Evolutionary conservation across 2,797 vertebrate genomes (phyloP), one percentile per base, ranked within the genome.

Genomic region (Harpagifer antarcticus): DNA sequence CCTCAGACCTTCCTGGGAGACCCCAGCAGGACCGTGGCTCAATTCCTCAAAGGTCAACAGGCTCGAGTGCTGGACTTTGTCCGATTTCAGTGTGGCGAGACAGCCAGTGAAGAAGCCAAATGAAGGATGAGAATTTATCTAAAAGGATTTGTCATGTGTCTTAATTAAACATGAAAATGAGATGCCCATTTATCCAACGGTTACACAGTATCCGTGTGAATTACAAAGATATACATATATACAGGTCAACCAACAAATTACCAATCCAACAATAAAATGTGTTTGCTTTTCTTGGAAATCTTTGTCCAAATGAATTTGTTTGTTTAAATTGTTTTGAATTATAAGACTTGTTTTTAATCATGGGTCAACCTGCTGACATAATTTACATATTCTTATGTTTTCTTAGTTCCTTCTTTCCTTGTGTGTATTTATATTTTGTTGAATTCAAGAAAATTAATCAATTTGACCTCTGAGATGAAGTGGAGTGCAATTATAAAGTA

Each of bases 1-100:
- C 92, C 96, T 5, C 97, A 98, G 90, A 94, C 93, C 0, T 97
- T 96, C 75, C 85, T 98, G 60, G 86, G 90, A 61, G 96, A 98
- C 42, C 93, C 97, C 9, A 94, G 91, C 70, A 93, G 94, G 76
- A 97, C 97, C 0, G 90, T 98, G 82, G 97, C 96, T 2, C 94
- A 98, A 88, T 97, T 95, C 56, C 89, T 98, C 69, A 88, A 68
- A 44, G 95, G 94, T 6, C 90, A 94, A 1, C 91, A 94, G 0
- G 94, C 96, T 23, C 86, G 89, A 10, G 95, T 98, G 10, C 79
- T 96, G 49, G 97, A 97, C 90, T 98, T 98, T 74, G 92, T 97
- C 49, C 92, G 97, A 47, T 98, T 97, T 84, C 95, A 96, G 59
- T 96, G 97, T 86, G 97, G 97, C 0, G 97, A 97, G 79, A 72